Base-by-base conservation (phyloP, 2,888 invertebrate species). In the Acholoe squamosa region DNA sequence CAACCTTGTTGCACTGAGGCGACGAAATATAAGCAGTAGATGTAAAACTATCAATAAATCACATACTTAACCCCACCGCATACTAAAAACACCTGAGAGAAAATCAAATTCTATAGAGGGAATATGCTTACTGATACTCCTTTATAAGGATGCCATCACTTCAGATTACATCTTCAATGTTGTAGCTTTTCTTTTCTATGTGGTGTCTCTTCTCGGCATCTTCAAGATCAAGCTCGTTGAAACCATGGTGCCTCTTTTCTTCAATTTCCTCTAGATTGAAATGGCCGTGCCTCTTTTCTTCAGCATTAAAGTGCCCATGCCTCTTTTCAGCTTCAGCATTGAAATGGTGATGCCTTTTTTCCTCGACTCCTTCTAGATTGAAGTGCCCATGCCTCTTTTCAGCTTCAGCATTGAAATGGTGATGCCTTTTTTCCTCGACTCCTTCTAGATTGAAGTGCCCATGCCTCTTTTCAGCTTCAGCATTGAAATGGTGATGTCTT, bases 181-280 rank as follows among this genome's bases (percentile, higher is more conserved):
- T 76, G 76, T 25, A 28, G 16, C 31, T 76, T 76, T 3, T 76
- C 61, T n/a, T n/a, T n/a, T n/a, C n/a, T n/a, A n/a, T n/a, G 10
- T 43, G 54, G 54, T 31, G 52, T 14, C 54, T 19, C n/a, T n/a
- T 54, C 52, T 56, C 31, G 7, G 0, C 28, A 1, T n/a, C 86
- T 14, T 86, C 52, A 7, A n/a, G 10, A 19, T 52, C 86, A 1
- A 86, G n/a, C n/a, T n/a, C n/a, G n/a, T n/a, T n/a, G n/a, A n/a
- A 12, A 3, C 52, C n/a, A 28, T 86, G 86, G 25, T 54, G 54
- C 52, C 86, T 86, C 33, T 86, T 86, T 12, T 86, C 86, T 28
- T 86, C 86, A 5, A 77, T n/a, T n/a, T n/a, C n/a, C 54, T 54
- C 54, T 19, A 61, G 12, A 71, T 71, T 25, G 25, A 71, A 22